Percentiles rank a stretch among this genome's conserved stretches.
Evolutionary conservation across 1,140 invertebrate species (phyloP).

Genomic region (Neodiprion lecontei): DNA sequence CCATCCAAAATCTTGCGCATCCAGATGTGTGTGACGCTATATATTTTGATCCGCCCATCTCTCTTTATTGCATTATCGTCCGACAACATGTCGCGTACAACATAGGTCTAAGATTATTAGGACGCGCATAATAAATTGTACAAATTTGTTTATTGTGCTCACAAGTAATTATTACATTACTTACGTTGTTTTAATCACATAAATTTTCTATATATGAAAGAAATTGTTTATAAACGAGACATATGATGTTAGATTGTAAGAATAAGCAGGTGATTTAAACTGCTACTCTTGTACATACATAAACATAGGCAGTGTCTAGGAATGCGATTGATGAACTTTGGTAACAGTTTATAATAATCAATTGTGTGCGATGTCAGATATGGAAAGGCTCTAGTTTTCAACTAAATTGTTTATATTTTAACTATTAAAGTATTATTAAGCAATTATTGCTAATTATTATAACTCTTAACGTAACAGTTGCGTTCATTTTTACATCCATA

Average conservation of each 20-base stretch:
- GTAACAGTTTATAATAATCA: background rate
- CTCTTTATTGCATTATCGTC: background rate
- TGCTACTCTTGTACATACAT: background rate
- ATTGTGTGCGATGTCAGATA: background rate
- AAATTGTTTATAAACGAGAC: slow-evolving; percentile 56
- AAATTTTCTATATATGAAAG: slow-evolving; percentile 54
- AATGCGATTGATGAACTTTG: background rate
- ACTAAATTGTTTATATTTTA: slow-evolving; percentile 38
- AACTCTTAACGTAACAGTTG: slow-evolving; percentile 19
- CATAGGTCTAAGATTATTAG: slow-evolving; percentile 47
- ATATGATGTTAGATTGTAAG: slow-evolving; percentile 44
- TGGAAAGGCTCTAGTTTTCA: background rate
- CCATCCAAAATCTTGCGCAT: background rate
- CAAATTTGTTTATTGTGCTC: slow-evolving; percentile 60
- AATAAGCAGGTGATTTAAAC: background rate
- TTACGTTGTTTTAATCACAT: slow-evolving; percentile 58
- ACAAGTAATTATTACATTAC: slow-evolving; percentile 48
- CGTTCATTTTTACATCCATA: slow-evolving; percentile 24
- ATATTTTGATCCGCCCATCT: background rate
- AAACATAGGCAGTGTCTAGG: background rate
- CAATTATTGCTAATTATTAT: background rate
- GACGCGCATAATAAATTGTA: slow-evolving; percentile 60
- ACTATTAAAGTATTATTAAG: slow-evolving; percentile 26
- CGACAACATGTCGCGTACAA: slow-evolving; percentile 19
- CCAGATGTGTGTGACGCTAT: background rate